phyloP scores from a whole-genome alignment of 2,888 invertebrate genomes.

The Ctenicera cuprea region DNA sequence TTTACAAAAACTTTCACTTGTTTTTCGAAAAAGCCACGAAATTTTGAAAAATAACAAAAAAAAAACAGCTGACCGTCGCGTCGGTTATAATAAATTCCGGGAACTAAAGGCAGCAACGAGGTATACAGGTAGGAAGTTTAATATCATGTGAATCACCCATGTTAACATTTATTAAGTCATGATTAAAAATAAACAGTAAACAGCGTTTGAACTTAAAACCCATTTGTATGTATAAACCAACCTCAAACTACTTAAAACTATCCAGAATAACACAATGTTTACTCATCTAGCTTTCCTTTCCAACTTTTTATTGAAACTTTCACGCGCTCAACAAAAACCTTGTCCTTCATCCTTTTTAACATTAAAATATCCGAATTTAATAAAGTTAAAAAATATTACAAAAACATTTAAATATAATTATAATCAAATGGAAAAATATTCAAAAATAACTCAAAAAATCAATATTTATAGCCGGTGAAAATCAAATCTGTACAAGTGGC shows the following conservation, averaged over 20 bases:
- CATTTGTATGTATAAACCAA: slow-evolving; percentile 11
- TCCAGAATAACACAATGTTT: slow-evolving; percentile 8
- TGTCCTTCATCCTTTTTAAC: neutral
- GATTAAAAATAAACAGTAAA: slow-evolving; percentile 34
- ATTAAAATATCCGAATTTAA: neutral
- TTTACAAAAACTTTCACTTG: too few relatives aligned
- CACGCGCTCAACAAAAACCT: neutral
- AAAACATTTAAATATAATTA: neutral
- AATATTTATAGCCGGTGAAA: slow-evolving; percentile 38
- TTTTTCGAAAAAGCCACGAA: neutral
- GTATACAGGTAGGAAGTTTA: slow-evolving; percentile 16
- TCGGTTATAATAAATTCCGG: neutral
- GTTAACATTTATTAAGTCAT: slow-evolving; percentile 29
- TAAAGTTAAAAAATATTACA: neutral
- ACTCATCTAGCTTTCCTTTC: slow-evolving; percentile 25
- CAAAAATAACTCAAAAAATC: neutral
- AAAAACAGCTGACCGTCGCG: too few relatives aligned
- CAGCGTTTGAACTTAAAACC: slow-evolving; percentile 25
- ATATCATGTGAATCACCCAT: slow-evolving; percentile 30
- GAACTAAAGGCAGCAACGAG: neutral
- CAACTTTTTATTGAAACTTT: slow-evolving; percentile 26
- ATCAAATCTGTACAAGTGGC: slow-evolving; percentile 41
- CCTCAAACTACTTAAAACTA: slow-evolving; percentile 6
- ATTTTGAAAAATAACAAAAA: neutral
- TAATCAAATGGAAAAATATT: neutral